Evolutionary conservation across 1,140 invertebrate genomes (phyloP), one percentile per base, ranked within the genome.

Genomic region (Caerostris extrusa): DNA sequence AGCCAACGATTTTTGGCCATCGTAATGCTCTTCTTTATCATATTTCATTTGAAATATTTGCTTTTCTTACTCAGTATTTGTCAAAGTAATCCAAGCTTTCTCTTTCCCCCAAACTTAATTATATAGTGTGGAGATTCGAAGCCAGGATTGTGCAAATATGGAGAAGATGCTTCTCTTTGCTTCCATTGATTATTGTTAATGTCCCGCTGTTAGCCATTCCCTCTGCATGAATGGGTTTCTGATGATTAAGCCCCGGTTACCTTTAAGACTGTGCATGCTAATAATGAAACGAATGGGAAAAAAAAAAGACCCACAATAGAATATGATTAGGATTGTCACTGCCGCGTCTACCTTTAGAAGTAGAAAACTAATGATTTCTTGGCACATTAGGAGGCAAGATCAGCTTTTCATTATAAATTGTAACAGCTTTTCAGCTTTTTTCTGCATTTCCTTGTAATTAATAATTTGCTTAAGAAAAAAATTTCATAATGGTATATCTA

Each of bases 81-180:
- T 77, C 71, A 77, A 77, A 77, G 71, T 77, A 77, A 77, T 77
- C 71, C 71, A 77, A 77, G 71, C 71, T 77, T 77, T 77, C 71
- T 77, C 71, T 50, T 77, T 77, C 12, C 10, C 71, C 71, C 71
- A 77, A 77, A 77, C 71, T 77, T 77, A 77, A 77, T 77, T 77
- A 50, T 50, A 77, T 34, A 34, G 50, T 77, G 71, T 50, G 71
- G 71, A 77, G 14, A 50, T 77, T 77, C 71, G 34, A 77, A 77
- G 71, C 34, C 50, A 5, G 71, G 71, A 77, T 77, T 77, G 50
- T 12, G 71, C 71, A 77, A 77, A 77, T 77, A 77, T 50, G 71
- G 12, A 77, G 69, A 77, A 50, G 71, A 3, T 4, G 50, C 71
- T 77, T 77, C 34, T n/a, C 61, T 34, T 77, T 50, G 3, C 71